Conservation (phyloP, 2,113 vertebrate species). For the Leptobrachium leishanense region DNA sequence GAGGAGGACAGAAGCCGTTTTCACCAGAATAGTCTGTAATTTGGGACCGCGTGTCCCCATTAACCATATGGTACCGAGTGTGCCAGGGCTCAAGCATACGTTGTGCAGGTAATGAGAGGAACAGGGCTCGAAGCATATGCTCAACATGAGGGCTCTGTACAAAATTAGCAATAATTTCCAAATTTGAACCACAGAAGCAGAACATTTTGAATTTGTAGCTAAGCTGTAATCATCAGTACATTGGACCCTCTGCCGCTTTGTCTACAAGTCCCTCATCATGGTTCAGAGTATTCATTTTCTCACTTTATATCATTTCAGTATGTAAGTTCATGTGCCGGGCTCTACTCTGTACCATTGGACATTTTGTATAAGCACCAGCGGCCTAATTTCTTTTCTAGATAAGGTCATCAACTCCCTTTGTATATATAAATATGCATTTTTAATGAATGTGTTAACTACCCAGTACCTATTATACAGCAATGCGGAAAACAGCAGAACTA, state of each 20-base stretch:
- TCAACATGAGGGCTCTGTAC: constrained; percentile 35
- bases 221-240: neutral
- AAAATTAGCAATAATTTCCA: constrained; percentile 19
- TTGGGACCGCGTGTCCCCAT: constrained; percentile 48
- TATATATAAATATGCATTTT: no score
- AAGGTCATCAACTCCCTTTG: no score
- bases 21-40: constrained; percentile 50
- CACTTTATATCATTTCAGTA: no score
- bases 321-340: no score
- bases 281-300: no score
- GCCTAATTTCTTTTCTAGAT: no score
- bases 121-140: constrained; percentile 44
- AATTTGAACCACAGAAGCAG: constrained; percentile 6
- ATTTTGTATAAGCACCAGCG: no score
- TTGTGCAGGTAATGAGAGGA: constrained; percentile 47
- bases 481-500: no score
- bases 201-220: constrained; percentile 7
- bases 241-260: neutral
- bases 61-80: constrained; percentile 45
- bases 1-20: constrained; percentile 41
- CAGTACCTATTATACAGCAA: no score
- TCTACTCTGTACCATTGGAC: no score
- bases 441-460: no score
- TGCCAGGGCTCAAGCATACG: constrained; percentile 47
- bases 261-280: neutral